phyloP scores from a whole-genome alignment of 2,797 vertebrate genomes.

The Pagetopsis macropterus region DNA sequence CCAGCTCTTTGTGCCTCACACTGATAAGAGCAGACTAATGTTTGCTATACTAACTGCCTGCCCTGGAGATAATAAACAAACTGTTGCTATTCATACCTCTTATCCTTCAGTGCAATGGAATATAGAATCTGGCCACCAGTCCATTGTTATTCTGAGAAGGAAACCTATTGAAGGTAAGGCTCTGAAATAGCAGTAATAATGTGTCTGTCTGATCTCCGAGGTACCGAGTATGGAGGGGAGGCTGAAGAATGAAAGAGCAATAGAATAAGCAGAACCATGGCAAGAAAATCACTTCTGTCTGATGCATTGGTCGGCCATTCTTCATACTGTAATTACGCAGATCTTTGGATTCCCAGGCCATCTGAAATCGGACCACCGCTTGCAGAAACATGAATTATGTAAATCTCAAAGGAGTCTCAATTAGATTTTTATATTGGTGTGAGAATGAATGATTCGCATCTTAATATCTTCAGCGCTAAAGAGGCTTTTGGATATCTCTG shows the following conservation, averaged over 20 bases:
- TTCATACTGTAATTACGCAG: conserved; percentile 60
- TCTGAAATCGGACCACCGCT: conserved; percentile 35
- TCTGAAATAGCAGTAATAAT: conserved; percentile 37
- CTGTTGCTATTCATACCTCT: conserved; percentile 8
- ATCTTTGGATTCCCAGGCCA: conserved; percentile 49
- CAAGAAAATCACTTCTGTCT: conserved; percentile 48
- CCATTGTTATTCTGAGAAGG: conserved; percentile 62
- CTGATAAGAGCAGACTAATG: conserved; percentile 35
- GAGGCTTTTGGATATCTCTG: conserved; percentile 41
- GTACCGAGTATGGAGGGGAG: conserved; percentile 11
- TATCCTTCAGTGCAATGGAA: conserved; percentile 20
- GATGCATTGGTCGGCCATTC: conserved; percentile 45
- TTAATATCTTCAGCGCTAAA: conserved; percentile 57
- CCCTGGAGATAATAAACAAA: conserved; percentile 24
- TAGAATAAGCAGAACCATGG: conserved; percentile 52
- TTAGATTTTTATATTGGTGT: conserved; percentile 51
- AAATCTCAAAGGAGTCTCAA: conserved; percentile 55
- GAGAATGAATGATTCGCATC: conserved; percentile 62
- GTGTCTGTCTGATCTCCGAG: conserved; percentile 55
- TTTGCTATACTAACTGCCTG: conserved; percentile 18
- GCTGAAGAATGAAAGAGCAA: conserved; percentile 44
- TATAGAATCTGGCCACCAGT: conserved; percentile 17
- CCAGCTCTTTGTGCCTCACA: conserved; percentile 10
- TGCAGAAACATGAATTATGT: conserved; percentile 54
- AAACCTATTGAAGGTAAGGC: conserved; percentile 42